A percentile compares a stretch with the other conserved stretches of the same genome.
Evolutionary conservation across 2,797 vertebrate genomes (phyloP).

Genomic region (Premnoplex brunnescens): DNA sequence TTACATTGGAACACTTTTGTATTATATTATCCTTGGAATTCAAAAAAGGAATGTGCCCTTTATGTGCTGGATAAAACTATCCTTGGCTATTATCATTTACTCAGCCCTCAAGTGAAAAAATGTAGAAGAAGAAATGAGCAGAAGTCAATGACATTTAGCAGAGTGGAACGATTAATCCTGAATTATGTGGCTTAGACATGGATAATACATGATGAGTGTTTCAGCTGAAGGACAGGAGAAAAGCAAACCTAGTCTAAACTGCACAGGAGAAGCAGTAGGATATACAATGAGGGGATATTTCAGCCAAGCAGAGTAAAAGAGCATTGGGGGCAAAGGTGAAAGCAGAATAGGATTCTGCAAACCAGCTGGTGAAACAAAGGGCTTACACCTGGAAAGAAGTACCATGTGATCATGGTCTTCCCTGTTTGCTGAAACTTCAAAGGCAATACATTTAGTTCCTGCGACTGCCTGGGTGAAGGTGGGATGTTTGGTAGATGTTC

Average conservation of each 20-base stretch:
- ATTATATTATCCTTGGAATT: background rate
- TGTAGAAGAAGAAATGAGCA: background rate
- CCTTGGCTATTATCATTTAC: background rate
- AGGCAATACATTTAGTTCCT: background rate
- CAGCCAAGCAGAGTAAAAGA: background rate
- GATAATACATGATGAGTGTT: background rate
- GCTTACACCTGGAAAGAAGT: background rate
- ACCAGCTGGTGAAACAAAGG: background rate
- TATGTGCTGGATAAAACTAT: background rate
- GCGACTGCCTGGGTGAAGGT: background rate
- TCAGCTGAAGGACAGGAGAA: background rate
- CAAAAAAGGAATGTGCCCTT: background rate
- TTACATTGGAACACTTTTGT: background rate
- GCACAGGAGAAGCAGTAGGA: background rate
- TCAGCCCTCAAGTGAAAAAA: background rate
- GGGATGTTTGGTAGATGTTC: accelerated
- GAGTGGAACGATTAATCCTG: background rate
- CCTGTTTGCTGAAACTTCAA: background rate
- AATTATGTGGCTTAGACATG: background rate
- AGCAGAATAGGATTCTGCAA: background rate
- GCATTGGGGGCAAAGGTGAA: background rate
- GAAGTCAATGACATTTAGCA: background rate
- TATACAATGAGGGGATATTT: background rate
- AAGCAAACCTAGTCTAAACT: background rate
- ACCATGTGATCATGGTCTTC: too few relatives aligned